Evolutionary conservation across 2,113 vertebrate species (phyloP).

Genomic region (Elephas maximus): DNA sequence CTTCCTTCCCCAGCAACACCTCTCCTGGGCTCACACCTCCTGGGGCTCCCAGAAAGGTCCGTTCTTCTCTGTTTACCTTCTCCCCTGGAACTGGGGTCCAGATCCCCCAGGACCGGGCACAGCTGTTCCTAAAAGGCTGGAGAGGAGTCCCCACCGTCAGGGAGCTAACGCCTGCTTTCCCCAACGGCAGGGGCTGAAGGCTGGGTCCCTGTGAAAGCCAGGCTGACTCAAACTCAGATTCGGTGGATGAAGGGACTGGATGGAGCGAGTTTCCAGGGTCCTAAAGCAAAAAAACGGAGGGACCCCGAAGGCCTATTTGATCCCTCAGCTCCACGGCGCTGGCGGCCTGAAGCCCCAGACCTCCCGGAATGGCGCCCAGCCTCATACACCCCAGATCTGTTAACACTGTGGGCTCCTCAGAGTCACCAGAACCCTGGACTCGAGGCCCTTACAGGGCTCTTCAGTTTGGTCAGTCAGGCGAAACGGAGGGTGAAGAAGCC

Average conservation of each 20-base stretch:
- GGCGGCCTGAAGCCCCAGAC: no score
- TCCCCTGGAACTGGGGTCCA: constrained; percentile 34
- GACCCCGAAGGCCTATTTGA: background rate
- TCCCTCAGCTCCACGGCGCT: background rate
- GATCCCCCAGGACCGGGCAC: no score
- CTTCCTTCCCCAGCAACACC: background rate
- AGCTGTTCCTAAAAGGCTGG: no score
- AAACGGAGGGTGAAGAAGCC: background rate
- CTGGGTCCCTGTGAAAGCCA: no score
- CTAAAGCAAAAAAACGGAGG: background rate
- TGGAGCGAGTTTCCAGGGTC: no score
- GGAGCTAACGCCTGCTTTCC: constrained; percentile 86
- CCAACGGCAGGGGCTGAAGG: constrained; percentile 88
- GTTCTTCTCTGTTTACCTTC: background rate
- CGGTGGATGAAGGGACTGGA: no score
- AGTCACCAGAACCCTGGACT: background rate
- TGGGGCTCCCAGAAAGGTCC: background rate
- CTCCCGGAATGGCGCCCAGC: no score
- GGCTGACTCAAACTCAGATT: no score
- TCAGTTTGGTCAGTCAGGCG: background rate
- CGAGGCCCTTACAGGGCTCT: background rate
- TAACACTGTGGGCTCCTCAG: background rate
- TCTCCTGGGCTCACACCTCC: no score
- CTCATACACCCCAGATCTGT: background rate
- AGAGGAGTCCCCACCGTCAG: no score